These are phyloP conservation scores for Coleophora flavipennella DNA, from an alignment of 2,888 invertebrate genomes.

Conservation along the genomic window DNA sequence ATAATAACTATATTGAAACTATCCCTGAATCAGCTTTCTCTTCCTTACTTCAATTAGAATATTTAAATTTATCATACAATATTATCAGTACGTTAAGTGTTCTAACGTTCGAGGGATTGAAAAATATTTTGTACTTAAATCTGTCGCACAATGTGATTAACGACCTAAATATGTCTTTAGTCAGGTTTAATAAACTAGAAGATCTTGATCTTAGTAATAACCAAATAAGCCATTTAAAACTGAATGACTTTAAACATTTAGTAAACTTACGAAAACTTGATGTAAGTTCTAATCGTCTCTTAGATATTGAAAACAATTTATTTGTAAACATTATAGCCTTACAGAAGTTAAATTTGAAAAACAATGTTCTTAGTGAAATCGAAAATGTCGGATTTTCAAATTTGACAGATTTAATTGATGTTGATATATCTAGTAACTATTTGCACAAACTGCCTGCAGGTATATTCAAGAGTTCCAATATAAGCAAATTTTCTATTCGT, in stretches of 20 bases:
- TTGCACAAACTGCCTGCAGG: not conserved
- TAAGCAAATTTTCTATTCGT: not conserved
- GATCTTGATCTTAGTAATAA: not conserved
- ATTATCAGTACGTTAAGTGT: not conserved
- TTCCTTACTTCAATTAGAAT: not conserved
- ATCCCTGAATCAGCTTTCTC: not conserved
- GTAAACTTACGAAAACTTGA: not conserved
- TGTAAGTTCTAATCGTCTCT: not conserved
- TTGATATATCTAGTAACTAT: not conserved
- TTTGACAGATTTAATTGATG: not conserved
- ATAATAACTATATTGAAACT: not conserved
- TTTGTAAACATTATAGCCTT: not conserved
- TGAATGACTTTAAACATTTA: not conserved
- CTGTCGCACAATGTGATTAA: not conserved
- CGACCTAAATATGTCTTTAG: not conserved
- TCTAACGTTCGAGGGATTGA: not conserved
- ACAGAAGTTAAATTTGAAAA: not conserved
- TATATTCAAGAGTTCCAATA: not conserved
- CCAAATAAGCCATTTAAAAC: not conserved
- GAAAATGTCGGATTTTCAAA: not conserved
- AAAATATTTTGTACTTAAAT: not conserved
- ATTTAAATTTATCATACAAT: not conserved
- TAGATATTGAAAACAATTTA: not conserved
- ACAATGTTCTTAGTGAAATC: not conserved
- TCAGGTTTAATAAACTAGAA: not conserved